Percentiles rank a stretch among this genome's conserved stretches.
Evolutionary conservation across 23 tunicate genomes (phyloP).

Genomic region (Oikopleura albicans): DNA sequence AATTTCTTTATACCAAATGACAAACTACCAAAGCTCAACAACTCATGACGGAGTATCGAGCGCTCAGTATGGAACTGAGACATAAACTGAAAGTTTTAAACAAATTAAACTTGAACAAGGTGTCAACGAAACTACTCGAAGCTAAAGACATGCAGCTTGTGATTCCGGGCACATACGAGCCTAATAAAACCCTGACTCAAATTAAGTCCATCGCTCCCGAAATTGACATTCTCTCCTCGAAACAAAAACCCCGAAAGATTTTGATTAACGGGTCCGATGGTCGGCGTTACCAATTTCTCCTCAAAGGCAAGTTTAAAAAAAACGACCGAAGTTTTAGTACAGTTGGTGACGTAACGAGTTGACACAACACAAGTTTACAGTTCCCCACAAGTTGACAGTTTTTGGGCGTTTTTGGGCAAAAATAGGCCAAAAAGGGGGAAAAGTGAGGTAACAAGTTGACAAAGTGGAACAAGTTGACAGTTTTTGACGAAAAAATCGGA

Average conservation of each 20-base stretch:
- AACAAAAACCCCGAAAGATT: conserved; percentile 83
- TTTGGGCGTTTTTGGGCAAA: no score
- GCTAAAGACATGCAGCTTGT: conserved; percentile 72
- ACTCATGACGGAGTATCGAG: no score
- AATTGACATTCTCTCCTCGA: conserved; percentile 62
- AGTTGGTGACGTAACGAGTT: no score
- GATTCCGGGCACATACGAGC: conserved; percentile 87
- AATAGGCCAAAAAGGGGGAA: no score
- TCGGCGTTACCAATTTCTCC: not conserved
- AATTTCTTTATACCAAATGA: no score
- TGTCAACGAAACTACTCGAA: conserved; percentile 61
- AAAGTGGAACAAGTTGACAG: no score
- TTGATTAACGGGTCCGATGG: conserved; percentile 36
- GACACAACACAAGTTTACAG: no score
- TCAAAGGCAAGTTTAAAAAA: not conserved
- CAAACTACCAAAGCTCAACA: no score
- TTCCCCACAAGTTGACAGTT: no score
- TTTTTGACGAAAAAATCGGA: no score
- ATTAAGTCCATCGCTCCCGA: conserved; percentile 54
- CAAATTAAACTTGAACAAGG: not conserved
- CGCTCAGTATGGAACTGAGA: not conserved
- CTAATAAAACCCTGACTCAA: conserved; percentile 35
- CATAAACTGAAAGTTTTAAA: not conserved
- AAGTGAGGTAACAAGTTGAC: no score
- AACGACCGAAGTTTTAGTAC: not conserved